Base-by-base conservation (phyloP, 2,113 vertebrate species). In the Cottus gobio region DNA sequence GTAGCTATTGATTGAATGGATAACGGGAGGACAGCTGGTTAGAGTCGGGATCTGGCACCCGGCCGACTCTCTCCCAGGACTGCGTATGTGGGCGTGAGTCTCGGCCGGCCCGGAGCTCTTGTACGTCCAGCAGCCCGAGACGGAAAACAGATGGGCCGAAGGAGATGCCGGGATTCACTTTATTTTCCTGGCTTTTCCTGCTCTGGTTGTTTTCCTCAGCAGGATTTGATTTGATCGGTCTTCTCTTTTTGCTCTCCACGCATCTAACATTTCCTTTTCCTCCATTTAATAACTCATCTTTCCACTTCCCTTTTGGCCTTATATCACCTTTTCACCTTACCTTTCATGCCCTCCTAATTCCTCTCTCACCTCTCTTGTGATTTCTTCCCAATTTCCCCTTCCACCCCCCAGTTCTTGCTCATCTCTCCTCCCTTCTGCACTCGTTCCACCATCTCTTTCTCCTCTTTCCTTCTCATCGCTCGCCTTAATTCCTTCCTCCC, bases 21-120 rank as follows among this genome's bases (percentile, higher is more conserved):
- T 72, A 70, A 79, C 71, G 13, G 57, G 22, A 68, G 85, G 85
- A 84, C 89, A 92, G 91, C 89, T 91, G 91, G 71, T 90, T 89
- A 77, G 37, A 16, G 87, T 91, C 88, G 83, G 2, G 80, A 52
- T 63, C 84, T 87, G 87, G 87, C 82, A 5, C 48, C 58, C 5
- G 54, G 81, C 85, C 84, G 28, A 70, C 71, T 3, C 39, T 42
- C 87, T 85, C 85, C 64, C 78, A 83, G 80, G 77, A 80, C 73
- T 68, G 82, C 31, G 61, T 79, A 85, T 16, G 88, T 89, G 89
- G 88, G 81, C 64, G 86, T 71, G 74, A 79, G 76, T 79, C 58
- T 77, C 44, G 75, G 74, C 1, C 75, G 85, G 86, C 83, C 87
- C 73, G 56, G 39, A 77, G 68, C 75, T 66, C 56, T 54, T 12